Evolutionary conservation across 2,888 invertebrate species (phyloP).

Genomic region (Pseudococcus longispinus): DNA sequence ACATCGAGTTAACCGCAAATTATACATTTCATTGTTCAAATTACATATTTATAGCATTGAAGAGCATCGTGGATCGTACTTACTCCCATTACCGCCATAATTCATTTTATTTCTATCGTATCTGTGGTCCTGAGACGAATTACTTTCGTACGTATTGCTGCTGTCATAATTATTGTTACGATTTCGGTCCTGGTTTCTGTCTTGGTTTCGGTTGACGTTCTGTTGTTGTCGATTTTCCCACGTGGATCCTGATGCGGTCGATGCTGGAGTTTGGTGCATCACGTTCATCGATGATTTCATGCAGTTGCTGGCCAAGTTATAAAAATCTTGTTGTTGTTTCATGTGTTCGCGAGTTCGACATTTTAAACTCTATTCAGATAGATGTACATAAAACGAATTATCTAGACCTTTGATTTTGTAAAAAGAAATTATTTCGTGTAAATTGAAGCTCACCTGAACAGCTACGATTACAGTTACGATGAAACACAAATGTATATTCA

Average conservation of each 20-base stretch:
- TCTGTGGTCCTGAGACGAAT: constrained; percentile 8
- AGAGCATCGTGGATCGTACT: not conserved
- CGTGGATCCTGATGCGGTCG: constrained; percentile 62
- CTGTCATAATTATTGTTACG: constrained; percentile 16
- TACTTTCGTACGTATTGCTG: constrained; percentile 28
- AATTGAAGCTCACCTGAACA: not conserved
- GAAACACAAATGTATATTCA: not conserved
- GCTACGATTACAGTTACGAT: not conserved
- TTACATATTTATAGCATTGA: not conserved
- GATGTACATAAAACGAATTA: not conserved
- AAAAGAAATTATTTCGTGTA: not conserved
- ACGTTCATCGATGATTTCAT: constrained; percentile 46
- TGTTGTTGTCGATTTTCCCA: constrained; percentile 25
- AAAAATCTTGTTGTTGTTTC: constrained; percentile 55
- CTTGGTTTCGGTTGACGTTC: not conserved
- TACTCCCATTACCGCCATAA: not conserved
- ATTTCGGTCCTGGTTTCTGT: not conserved
- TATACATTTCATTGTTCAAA: not conserved
- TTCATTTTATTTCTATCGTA: constrained; percentile 44
- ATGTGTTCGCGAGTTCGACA: constrained; percentile 52
- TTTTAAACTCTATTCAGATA: constrained; percentile 41
- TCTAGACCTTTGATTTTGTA: not conserved
- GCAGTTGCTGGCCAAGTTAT: constrained; percentile 50
- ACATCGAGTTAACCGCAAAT: not conserved
- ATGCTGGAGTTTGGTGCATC: constrained; percentile 59